Conservation (phyloP, 2,113 vertebrate species). For the Ptyas mucosa region DNA sequence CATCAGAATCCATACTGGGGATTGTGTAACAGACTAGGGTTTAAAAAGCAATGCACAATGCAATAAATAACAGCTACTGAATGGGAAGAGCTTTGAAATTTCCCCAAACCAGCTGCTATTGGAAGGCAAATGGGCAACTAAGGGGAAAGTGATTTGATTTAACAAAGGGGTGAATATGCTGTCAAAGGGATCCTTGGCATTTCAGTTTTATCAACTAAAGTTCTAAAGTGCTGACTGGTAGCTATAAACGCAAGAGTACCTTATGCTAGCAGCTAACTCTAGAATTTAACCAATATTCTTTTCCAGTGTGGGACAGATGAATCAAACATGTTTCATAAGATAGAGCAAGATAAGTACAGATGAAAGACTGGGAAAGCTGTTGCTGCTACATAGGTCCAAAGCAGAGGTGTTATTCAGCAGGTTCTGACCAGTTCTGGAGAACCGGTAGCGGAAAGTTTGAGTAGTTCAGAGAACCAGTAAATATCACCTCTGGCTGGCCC, state of each 20-base stretch:
- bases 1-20: slow-evolving; percentile 20
- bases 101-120: not conserved
- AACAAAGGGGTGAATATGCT: not conserved
- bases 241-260: not conserved
- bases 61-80: not conserved
- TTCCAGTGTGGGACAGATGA: not conserved
- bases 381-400: not conserved
- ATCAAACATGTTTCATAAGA: not conserved
- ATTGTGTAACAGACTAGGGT: not conserved
- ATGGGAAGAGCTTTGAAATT: not conserved
- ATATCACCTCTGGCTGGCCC: too few species aligned
- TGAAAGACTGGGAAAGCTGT: not conserved
- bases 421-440: too few species aligned
- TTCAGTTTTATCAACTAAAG: not conserved
- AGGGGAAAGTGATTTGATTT: not conserved
- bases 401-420: too few species aligned
- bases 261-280: not conserved
- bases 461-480: too few species aligned
- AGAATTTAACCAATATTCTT: not conserved
- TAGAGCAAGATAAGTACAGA: not conserved
- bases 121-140: not conserved
- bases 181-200: not conserved
- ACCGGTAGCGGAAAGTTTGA: too few species aligned
- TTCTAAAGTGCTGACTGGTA: not conserved
- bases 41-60: not conserved